A percentile compares a stretch with the other conserved stretches of the same genome.
Conservation (phyloP, 2,797 vertebrate genomes). For the Xenopus petersii region DNA sequence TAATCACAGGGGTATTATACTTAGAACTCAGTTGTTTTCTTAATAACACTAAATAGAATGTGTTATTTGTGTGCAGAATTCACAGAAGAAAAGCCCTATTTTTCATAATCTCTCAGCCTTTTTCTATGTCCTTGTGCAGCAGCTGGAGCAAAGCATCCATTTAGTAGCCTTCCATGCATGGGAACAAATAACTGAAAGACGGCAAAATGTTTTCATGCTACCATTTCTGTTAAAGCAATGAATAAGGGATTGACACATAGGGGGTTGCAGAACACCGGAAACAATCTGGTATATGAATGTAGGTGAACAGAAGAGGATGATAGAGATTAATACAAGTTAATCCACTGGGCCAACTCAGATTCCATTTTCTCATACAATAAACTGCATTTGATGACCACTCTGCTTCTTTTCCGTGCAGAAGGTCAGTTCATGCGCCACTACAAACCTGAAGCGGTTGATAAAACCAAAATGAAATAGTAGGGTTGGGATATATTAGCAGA, state of each 20-base stretch:
- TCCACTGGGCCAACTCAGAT: slow-evolving; percentile 24
- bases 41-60: too few species aligned
- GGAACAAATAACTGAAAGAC: too few species aligned
- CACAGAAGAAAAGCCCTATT: too few species aligned
- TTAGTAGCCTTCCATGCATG: too few species aligned
- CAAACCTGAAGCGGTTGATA: slow-evolving; percentile 25
- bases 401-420: slow-evolving; percentile 25
- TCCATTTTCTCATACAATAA: slow-evolving; percentile 26
- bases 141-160: too few species aligned
- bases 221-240: neutral
- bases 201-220: neutral
- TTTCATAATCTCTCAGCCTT: too few species aligned
- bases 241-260: neutral
- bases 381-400: slow-evolving; percentile 38
- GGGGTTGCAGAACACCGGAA: too few species aligned
- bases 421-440: slow-evolving; percentile 21
- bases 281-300: slow-evolving; percentile 18
- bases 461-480: slow-evolving; percentile 41
- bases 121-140: too few species aligned
- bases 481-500: slow-evolving; percentile 40
- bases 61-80: too few species aligned
- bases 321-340: slow-evolving; percentile 36
- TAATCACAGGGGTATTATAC: too few species aligned
- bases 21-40: too few species aligned
- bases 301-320: slow-evolving; percentile 7